A percentile compares a stretch with the other conserved stretches of the same genome.
These are phyloP conservation scores for Eurosta solidaginis DNA, from an alignment of 1,140 invertebrate species.

Conservation along the genomic window DNA sequence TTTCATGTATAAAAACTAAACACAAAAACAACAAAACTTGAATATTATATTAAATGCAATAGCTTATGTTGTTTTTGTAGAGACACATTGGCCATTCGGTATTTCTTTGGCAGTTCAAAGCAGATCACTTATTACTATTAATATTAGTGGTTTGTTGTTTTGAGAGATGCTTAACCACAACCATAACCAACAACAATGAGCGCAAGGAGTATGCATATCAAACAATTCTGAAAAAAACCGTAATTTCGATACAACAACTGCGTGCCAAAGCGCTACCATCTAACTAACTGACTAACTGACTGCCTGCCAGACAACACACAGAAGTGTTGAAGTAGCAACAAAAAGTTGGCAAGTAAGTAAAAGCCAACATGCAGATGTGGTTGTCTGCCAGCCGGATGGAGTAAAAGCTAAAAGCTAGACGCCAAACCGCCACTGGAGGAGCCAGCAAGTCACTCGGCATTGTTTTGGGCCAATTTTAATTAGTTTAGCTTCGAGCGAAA, in stretches of 20 bases:
- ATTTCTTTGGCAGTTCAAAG: slow-evolving; percentile 37
- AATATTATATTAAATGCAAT: no score
- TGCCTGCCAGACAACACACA: slow-evolving; percentile 33
- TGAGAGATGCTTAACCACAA: slow-evolving; percentile 49
- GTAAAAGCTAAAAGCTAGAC: neutral
- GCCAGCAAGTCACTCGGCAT: slow-evolving; percentile 29
- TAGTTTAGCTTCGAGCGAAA: slow-evolving; percentile 56
- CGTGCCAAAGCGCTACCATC: neutral
- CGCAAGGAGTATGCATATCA: neutral
- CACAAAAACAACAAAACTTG: no score
- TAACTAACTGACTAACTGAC: neutral
- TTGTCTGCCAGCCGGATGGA: slow-evolving; percentile 17
- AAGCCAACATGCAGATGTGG: neutral
- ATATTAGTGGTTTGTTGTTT: slow-evolving; percentile 58
- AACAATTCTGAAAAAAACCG: neutral
- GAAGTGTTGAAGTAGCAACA: neutral
- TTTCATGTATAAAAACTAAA: neutral
- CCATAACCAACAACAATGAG: neutral
- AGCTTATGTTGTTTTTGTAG: no score
- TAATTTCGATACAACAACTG: slow-evolving; percentile 23
- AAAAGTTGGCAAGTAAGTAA: neutral
- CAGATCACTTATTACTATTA: slow-evolving; percentile 58
- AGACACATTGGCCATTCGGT: no score
- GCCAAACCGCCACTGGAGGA: slow-evolving; percentile 45
- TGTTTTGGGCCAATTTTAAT: slow-evolving; percentile 59